Base-by-base conservation (phyloP, 2,888 invertebrate genomes). In the Coenonympha glycerion region DNA sequence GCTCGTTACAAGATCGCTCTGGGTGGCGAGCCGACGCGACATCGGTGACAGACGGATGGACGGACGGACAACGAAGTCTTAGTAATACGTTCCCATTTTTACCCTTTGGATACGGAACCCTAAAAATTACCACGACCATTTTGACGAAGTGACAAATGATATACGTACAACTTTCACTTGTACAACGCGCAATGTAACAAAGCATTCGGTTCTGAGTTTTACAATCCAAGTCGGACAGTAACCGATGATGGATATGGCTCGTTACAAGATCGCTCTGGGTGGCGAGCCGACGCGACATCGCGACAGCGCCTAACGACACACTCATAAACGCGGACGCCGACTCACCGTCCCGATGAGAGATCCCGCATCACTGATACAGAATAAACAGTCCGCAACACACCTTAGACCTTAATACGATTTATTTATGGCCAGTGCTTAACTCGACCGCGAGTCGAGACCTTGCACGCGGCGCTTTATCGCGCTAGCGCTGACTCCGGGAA, bases 331-430 rank as follows among this genome's bases (percentile, higher is more conserved):
- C 66, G 67, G 74, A 78, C 75, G 74, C 68, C 68, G 71, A 72
- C 73, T 73, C 76, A 80, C 82, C 80, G 78, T 80, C 73, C 64
- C 70, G 71, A 63, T 68, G 69, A 68, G 70, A 69, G 78, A 84
- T 82, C 76, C 69, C 68, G 68, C 66, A 59, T 65, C 64, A 57
- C 64, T 68, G 80, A 81, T 80, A 81, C 68, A 66, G 68, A 69
- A 67, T 68, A 22, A 57, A 66, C 72, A 68, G 72, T 73, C 76
- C 72, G 73, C 75, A 75, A 76, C 72, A 70, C 71, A 71, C 73
- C 71, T 75, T 76, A 76, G 79, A 78, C 72, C 71, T 75, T 77
- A 78, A 80, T 80, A 77, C 76, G 69, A 76, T 76, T 82, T 83
- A 85, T 86, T 84, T 83, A 85, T 79, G 75, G 64, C 72, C 61